Percentiles rank a stretch among this genome's conserved stretches.
phyloP scores from a whole-genome alignment of 30 jellyfish, hydroid and myxozoan genomes.

The Mastigias papua region DNA sequence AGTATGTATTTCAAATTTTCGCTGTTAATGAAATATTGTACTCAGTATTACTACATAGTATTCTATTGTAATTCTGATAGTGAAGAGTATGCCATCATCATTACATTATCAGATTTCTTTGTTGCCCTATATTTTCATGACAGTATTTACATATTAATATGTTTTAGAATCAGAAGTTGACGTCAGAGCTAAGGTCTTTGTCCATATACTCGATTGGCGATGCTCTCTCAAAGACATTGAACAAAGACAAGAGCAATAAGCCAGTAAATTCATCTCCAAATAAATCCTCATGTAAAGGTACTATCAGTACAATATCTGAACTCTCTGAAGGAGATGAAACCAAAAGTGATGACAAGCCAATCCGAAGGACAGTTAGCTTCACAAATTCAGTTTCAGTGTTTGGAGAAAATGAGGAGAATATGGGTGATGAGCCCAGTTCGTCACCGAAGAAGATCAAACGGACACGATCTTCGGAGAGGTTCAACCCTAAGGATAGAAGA shows the following conservation, averaged over 20 bases:
- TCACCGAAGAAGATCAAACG: constrained; percentile 40
- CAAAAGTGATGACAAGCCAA: constrained; percentile 44
- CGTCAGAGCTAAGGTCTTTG: constrained; percentile 74
- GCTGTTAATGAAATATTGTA: too few species aligned
- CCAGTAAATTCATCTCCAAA: constrained; percentile 5
- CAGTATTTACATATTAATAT: not conserved
- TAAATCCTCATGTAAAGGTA: not conserved
- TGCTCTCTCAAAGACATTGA: constrained; percentile 4
- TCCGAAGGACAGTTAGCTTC: constrained; percentile 75
- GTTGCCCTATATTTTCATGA: too few species aligned
- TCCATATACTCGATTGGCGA: constrained; percentile 86
- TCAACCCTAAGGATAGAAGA: constrained; percentile 46
- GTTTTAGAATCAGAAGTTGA: constrained; percentile 63
- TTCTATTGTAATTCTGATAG: not conserved
- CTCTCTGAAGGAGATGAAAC: not conserved
- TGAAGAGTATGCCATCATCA: not conserved
- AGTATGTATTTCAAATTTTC: constrained; percentile 31
- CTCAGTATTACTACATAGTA: not conserved
- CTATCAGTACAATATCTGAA: constrained; percentile 47
- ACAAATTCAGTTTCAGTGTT: constrained; percentile 65
- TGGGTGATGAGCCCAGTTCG: constrained; percentile 13
- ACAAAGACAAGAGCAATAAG: not conserved
- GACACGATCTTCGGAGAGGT: constrained; percentile 75
- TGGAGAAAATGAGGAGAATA: constrained; percentile 48
- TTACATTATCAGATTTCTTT: too few species aligned